Conservation (phyloP, 2,113 vertebrate genomes). For the Crotalus helleri region DNA sequence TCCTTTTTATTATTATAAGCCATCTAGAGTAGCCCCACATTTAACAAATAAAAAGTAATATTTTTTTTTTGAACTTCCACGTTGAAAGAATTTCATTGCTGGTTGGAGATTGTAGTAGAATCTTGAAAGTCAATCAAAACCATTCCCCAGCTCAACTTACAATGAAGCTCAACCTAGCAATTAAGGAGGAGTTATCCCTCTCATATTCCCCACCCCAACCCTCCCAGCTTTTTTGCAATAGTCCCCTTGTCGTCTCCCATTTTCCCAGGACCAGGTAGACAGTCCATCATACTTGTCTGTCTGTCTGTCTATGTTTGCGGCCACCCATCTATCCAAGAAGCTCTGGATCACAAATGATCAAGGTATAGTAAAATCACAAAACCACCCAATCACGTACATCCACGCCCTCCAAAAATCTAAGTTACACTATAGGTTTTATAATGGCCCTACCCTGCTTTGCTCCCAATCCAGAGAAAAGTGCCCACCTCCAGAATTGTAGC, state of each 20-base stretch:
- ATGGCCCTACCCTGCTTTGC: not conserved
- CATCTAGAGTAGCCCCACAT: not conserved
- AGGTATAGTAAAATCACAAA: not conserved
- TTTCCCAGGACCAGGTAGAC: not conserved
- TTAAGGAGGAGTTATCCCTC: not conserved
- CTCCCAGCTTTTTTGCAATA: not conserved
- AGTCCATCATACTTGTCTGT: not conserved
- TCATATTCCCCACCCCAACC: not conserved
- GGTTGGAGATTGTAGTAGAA: not conserved
- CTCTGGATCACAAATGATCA: not conserved
- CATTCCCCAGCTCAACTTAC: not conserved
- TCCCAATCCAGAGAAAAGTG: not conserved
- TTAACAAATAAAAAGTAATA: not conserved
- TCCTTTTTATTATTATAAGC: not conserved
- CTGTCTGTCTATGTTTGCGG: not conserved
- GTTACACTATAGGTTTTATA: not conserved
- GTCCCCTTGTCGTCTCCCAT: not conserved
- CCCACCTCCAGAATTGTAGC: not conserved
- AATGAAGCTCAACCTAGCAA: not conserved
- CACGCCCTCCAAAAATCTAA: not conserved
- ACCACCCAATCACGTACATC: not conserved
- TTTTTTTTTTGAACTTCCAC: not conserved
- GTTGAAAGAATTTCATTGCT: not conserved
- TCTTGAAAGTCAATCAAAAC: not conserved
- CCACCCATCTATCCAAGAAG: not conserved